phyloP scores from a whole-genome alignment of 1,140 invertebrate genomes.

The Tetramorium simillimum region DNA sequence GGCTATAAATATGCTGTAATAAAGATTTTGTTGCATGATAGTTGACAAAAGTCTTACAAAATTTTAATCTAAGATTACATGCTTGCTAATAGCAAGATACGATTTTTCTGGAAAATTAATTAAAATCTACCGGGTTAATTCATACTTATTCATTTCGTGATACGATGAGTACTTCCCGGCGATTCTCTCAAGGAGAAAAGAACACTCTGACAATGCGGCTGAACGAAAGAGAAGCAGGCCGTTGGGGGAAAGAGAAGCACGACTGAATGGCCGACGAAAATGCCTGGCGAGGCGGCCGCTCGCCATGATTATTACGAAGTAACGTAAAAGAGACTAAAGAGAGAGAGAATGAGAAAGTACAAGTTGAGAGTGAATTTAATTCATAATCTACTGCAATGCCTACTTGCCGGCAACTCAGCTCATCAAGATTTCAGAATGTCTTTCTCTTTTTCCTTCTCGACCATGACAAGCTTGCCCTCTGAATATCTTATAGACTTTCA shows the following conservation, averaged over 20 bases:
- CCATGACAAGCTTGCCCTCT: constrained; percentile 26
- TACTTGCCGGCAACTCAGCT: constrained; percentile 64
- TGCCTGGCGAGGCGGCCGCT: constrained; percentile 60
- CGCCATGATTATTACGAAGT: constrained; percentile 73
- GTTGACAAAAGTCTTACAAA: not conserved
- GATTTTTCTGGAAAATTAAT: not conserved
- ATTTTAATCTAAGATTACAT: not conserved
- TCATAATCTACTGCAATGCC: constrained; percentile 76
- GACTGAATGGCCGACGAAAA: constrained; percentile 66
- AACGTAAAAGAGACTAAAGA: constrained; percentile 69
- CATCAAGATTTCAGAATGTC: constrained; percentile 74
- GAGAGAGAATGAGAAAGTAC: constrained; percentile 42
- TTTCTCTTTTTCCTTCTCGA: constrained; percentile 67
- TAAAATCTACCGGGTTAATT: constrained; percentile 7
- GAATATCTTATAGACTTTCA: constrained; percentile 32
- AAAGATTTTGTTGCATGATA: not conserved
- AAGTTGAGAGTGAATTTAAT: constrained; percentile 76
- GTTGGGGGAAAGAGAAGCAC: constrained; percentile 33
- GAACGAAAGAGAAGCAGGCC: constrained; percentile 54
- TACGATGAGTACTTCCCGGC: constrained; percentile 54
- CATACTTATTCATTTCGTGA: constrained; percentile 36
- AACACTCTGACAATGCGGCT: constrained; percentile 28
- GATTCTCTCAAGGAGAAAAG: constrained; percentile 65
- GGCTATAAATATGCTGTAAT: not conserved
- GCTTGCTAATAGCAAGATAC: not conserved